Base-by-base conservation (phyloP, 2,888 invertebrate species). In the Hirtodrosophila alboralis region DNA sequence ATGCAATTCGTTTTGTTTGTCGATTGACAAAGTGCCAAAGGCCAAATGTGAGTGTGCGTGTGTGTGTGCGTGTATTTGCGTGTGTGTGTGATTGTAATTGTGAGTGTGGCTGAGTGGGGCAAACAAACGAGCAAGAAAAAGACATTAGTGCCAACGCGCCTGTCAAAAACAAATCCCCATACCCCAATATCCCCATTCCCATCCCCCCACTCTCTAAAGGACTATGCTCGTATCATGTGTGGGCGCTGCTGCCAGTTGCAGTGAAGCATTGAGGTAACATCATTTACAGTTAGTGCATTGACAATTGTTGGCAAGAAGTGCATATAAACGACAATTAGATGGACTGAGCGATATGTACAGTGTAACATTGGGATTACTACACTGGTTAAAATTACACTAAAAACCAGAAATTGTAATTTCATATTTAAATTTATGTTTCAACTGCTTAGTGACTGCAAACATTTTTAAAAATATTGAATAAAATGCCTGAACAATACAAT, bases 1-100 rank as follows among this genome's bases (percentile, higher is more conserved):
- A 49, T 51, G 73, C 75, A 58, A 76, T 77, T 77, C 75, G 60
- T 75, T 80, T 80, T 77, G 77, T 76, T 76, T 77, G 75, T 54
- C 74, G 71, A 75, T 77, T 80, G 81, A 75, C 77, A 77, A 77
- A 80, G 81, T 80, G 77, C 75, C 78, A 74, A 65, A 79, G 74
- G 71, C 58, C 58, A 64, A 57, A 60, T 41, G 14, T 37, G 37
- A 43, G 28, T 52, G 33, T 36, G 43, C 40, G 27, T 31, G n/a
- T 41, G 47, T 26, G 16, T 26, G 33, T 5, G 13, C 14, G 34
- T 21, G 13, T 37, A n/a, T 23, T 34, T 48, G 16, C 26, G 28
- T 2, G 5, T 21, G 40, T 23, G 43, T 43, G 70, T 33, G 27
- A 21, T 12, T 31, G 30, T 18, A 4, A 13, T 18, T 31, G 13